Percentiles rank a stretch among this genome's conserved stretches.
Conservation (phyloP, 2,113 vertebrate genomes). For the Colossoma macropomum region DNA sequence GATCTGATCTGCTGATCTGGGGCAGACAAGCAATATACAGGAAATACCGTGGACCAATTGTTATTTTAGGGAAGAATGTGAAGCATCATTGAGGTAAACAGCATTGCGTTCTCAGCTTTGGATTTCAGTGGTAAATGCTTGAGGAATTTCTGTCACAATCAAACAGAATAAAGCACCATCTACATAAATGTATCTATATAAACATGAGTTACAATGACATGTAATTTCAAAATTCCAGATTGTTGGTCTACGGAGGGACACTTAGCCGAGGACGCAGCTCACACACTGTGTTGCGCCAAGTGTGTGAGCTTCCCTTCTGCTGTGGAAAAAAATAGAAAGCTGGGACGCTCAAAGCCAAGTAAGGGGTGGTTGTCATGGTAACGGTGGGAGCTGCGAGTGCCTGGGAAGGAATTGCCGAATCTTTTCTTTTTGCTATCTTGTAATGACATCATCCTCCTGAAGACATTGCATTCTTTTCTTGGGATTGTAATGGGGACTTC, state of each 20-base stretch:
- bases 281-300: slow-evolving; percentile 37
- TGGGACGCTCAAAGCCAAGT: slow-evolving; percentile 20
- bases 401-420: slow-evolving; percentile 35
- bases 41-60: not conserved
- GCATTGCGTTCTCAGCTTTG: too few species aligned
- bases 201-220: not conserved
- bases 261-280: not conserved
- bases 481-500: not conserved
- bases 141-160: not conserved
- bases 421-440: slow-evolving; percentile 24
- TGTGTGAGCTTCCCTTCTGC: slow-evolving; percentile 7
- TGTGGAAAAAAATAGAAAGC: not conserved
- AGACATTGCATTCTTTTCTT: slow-evolving; percentile 41
- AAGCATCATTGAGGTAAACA: not conserved
- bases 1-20: too few species aligned
- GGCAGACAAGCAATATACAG: not conserved
- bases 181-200: not conserved
- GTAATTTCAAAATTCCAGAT: not conserved
- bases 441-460: slow-evolving; percentile 61
- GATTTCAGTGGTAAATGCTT: too few species aligned
- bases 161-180: not conserved
- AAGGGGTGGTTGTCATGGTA: slow-evolving; percentile 67
- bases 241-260: not conserved
- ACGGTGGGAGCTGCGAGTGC: slow-evolving; percentile 51
- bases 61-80: not conserved